Base-by-base conservation (phyloP, 2,113 vertebrate genomes). In the Dasyprocta punctata region DNA sequence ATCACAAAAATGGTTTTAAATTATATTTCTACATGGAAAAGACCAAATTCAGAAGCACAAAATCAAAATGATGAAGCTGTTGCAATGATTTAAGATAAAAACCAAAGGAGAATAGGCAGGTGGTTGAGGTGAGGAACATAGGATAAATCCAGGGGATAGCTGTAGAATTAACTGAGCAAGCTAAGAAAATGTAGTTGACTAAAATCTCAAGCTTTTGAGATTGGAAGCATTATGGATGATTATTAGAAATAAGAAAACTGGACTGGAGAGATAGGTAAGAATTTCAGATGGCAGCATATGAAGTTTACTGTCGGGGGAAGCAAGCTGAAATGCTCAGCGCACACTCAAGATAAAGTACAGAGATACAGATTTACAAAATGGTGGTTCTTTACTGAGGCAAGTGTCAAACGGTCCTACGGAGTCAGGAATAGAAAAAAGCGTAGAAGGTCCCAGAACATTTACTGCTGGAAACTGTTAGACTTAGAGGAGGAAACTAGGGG, bases 1-100 rank as follows among this genome's bases (percentile, higher is more conserved):
- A 83, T 24, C 56, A 90, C 7, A 96, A 65, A 82, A 10, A 85
- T 88, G 20, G 84, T 82, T 75, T 92, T 90, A 88, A 28, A 60
- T 47, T 91, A 94, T 30, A 90, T 63, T 30, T 81, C 63, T 30
- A 81, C 33, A 52, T 36, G 28, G 2, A 7, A 77, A 28, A 9
- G 86, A 33, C 63, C 5, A 30, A 77, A 81, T 36, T 77, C 49
- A 91, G 24, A 90, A 9, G 16, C 30, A 86, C 13, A 52, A 97
- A 67, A 94, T 24, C 54, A 61, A 86, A 91, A 58, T 69, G 19
- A 90, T 91, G 33, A 89, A 28, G 3, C 2, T 47, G 3, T 30
- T 95, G 26, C 33, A 93, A 47, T 83, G 10, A 63, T 77, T 49
- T 65, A 47, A 91, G 19, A 60, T 11, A 67, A 41, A 16, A 84